Conservation (phyloP, 2,113 vertebrate species). For the Brachyhypopomus gauderio region DNA sequence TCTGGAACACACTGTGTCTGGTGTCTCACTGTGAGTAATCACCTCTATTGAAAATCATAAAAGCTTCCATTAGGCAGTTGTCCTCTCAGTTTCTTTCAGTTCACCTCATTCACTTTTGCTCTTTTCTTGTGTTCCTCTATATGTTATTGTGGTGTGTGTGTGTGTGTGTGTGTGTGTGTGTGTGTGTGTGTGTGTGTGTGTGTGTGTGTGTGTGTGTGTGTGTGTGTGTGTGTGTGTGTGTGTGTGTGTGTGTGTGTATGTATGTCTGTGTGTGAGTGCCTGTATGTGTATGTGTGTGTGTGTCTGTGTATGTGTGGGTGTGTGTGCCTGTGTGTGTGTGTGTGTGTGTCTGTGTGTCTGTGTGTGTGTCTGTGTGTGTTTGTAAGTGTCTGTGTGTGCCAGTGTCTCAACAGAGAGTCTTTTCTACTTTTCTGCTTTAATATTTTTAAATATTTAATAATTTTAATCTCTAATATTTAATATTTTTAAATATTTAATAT, state of each 20-base stretch:
- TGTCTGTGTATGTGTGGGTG: background rate
- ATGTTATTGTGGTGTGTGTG: constrained; percentile 12
- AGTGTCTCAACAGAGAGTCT: background rate
- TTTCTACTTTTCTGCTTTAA: background rate
- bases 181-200: too few species aligned
- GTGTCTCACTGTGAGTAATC: constrained; percentile 41
- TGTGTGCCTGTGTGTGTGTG: background rate
- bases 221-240: background rate
- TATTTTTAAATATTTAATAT: too few species aligned
- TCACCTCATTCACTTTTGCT: constrained; percentile 39
- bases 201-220: background rate
- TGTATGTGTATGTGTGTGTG: constrained; percentile 2
- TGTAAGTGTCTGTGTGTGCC: too few species aligned
- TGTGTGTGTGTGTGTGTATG: too few species aligned
- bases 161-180: background rate
- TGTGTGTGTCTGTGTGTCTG: background rate
- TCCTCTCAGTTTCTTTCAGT: constrained; percentile 42
- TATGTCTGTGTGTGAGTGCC: too few species aligned
- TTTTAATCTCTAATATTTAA: background rate
- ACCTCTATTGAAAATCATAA: constrained; percentile 44
- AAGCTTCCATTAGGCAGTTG: constrained; percentile 46
- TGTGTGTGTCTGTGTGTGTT: too few species aligned
- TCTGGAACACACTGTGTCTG: constrained; percentile 31
- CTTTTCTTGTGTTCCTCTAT: constrained; percentile 21
- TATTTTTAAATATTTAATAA: too few species aligned